A percentile compares a stretch with the other conserved stretches of the same genome.
phyloP scores from a whole-genome alignment of 2,113 vertebrate genomes.

The Dipodomys merriami region DNA sequence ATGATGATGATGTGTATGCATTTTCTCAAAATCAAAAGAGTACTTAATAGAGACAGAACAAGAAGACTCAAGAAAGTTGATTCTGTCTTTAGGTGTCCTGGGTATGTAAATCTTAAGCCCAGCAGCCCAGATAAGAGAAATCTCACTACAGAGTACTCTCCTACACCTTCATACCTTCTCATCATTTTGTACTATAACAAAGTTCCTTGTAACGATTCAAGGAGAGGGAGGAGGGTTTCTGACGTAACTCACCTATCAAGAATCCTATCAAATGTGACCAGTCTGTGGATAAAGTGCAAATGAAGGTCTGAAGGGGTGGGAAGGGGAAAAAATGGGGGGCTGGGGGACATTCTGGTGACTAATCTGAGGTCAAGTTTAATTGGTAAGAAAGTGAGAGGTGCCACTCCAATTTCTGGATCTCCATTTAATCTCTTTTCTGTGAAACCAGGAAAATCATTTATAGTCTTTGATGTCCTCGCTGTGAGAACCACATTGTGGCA shows the following conservation, averaged over 20 bases:
- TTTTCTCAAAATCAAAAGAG: not conserved
- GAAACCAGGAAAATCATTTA: not conserved
- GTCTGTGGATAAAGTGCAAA: not conserved
- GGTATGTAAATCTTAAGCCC: too few relatives aligned
- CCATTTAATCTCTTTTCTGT: not conserved
- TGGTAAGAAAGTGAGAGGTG: not conserved
- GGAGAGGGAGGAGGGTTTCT: not conserved
- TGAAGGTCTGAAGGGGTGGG: rapidly evolving
- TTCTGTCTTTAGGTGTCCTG: rapidly evolving
- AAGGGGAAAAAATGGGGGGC: not conserved
- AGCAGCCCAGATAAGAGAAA: not conserved
- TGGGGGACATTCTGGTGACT: not conserved
- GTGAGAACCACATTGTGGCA: not conserved
- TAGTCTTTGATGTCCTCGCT: not conserved
- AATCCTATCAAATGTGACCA: rapidly evolving
- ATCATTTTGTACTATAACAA: too few relatives aligned
- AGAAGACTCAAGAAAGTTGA: not conserved
- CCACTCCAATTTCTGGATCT: not conserved
- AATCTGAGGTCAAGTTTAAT: not conserved
- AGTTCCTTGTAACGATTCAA: not conserved
- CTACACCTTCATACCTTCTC: not conserved
- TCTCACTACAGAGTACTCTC: rapidly evolving
- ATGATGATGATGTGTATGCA: too few relatives aligned
- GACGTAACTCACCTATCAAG: not conserved
- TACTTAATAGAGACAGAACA: not conserved